phyloP scores from a whole-genome alignment of 2,888 invertebrate species.

The Spicauda simplicius region DNA sequence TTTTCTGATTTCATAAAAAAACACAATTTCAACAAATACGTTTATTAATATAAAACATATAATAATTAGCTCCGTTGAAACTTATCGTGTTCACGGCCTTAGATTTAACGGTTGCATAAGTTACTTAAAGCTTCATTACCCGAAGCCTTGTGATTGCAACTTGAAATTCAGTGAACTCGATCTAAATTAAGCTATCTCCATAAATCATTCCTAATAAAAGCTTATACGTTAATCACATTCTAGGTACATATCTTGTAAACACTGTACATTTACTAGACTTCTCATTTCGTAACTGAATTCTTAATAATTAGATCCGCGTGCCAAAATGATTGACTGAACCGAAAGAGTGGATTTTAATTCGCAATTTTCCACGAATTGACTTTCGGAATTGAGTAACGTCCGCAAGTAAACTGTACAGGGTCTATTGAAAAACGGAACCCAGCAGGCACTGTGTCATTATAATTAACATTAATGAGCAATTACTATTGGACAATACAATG shows the following conservation, averaged over 20 bases:
- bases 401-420: constrained; percentile 14
- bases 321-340: constrained; percentile 4
- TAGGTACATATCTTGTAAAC: neutral
- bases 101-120: constrained; percentile 4
- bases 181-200: neutral
- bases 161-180: constrained; percentile 14
- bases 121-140: constrained; percentile 22
- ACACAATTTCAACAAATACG: too few relatives aligned
- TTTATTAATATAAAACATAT: too few relatives aligned
- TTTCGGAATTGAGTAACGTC: constrained; percentile 7
- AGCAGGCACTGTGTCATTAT: constrained; percentile 48
- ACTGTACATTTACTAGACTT: neutral
- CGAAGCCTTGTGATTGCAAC: constrained; percentile 8
- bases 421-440: constrained; percentile 39
- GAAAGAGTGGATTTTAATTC: constrained; percentile 4
- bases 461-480: constrained; percentile 71
- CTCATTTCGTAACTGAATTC: neutral
- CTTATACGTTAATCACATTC: neutral
- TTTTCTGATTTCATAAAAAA: too few relatives aligned
- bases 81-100: neutral
- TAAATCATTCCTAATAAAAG: neutral
- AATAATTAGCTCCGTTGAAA: too few relatives aligned
- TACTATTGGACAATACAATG: constrained; percentile 61
- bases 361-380: constrained; percentile 11
- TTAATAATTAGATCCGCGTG: neutral